Base-by-base conservation (phyloP, 2,113 vertebrate species). In the Philantomba maxwellii region DNA sequence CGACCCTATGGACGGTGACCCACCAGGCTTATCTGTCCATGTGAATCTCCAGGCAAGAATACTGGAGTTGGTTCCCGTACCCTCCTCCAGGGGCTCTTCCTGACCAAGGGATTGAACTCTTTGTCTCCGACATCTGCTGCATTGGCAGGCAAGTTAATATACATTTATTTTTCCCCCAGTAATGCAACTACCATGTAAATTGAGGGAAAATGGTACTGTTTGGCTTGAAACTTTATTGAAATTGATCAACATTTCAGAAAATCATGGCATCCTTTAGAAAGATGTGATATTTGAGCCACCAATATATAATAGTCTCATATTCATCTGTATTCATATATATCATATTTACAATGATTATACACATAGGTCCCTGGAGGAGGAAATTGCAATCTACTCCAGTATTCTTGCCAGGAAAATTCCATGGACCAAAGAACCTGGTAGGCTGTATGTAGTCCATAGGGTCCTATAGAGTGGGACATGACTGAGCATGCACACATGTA, bases 241-340 rank as follows among this genome's bases (percentile, higher is more conserved):
- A 94, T 25, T 81, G 6, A 62, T 36, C 55, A 21, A 43, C 64
- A 94, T 92, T 81, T 97, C 39, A 93, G 83, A 83, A 95, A 88
- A 87, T 88, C 43, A 78, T 88, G 57, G 49, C 26, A 62, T 87
- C 45, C 28, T 78, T 93, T 49, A 33, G 70, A 93, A 81, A 90
- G 25, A 55, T 57, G 55, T 66, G 36, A 30, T 66, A 94, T 87
- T 89, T 84, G 39, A 73, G 53, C 11, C 30, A 58, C 53, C 47
- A 49, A 5, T 70, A 39, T 55, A 66, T 16, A 66, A 62, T 53
- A 85, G 85, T 80, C 36, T 80, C 90, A 51, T 39, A 81, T 55
- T 28, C 45, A 7, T 83, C 30, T 43, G 11, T 39, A 28, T 66
- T 39, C 58, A 49, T 33, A 85, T 58, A 21, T 78, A 43, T 85